Evolutionary conservation across 37 sponge, comb jelly and placozoan species (phyloP).

Genomic region (Geodia barretti): DNA sequence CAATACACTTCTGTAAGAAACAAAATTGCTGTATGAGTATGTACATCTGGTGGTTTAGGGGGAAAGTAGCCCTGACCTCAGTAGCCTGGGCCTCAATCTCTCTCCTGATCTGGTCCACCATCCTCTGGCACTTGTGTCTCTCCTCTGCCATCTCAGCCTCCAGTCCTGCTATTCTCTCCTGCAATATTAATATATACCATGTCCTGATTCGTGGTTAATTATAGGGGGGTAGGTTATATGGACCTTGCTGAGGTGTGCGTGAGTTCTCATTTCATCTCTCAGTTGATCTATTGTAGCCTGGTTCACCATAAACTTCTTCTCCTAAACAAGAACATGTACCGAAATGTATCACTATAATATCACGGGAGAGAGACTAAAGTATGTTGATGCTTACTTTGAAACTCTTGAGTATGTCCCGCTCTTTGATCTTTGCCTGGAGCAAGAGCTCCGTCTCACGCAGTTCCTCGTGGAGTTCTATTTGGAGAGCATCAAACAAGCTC

Average conservation of each 20-base stretch:
- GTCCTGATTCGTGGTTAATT: no score
- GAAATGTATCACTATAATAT: no score
- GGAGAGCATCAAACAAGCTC: background rate
- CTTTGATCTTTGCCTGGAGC: background rate
- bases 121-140: conserved; percentile 22
- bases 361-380: conserved; percentile 17
- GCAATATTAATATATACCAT: no score
- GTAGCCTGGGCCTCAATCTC: conserved; percentile 29
- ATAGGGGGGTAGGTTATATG: background rate
- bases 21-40: background rate
- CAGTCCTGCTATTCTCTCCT: conserved; percentile 19
- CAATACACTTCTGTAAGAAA: conserved; percentile 18
- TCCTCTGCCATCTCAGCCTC: conserved; percentile 38
- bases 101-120: conserved; percentile 20
- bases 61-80: conserved; percentile 13
- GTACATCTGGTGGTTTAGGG: background rate
- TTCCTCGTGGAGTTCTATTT: background rate
- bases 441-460: conserved; percentile 12
- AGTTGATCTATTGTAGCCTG: conserved; percentile 44
- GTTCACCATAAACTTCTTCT: conserved; percentile 65
- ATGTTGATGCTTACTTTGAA: conserved; percentile 32
- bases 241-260: background rate
- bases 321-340: no score
- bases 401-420: conserved; percentile 25
- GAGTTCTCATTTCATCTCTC: conserved; percentile 19